Percentiles rank a stretch among this genome's conserved stretches.
Conservation (phyloP, 2,888 invertebrate genomes). For the Stratiomys singularior region DNA sequence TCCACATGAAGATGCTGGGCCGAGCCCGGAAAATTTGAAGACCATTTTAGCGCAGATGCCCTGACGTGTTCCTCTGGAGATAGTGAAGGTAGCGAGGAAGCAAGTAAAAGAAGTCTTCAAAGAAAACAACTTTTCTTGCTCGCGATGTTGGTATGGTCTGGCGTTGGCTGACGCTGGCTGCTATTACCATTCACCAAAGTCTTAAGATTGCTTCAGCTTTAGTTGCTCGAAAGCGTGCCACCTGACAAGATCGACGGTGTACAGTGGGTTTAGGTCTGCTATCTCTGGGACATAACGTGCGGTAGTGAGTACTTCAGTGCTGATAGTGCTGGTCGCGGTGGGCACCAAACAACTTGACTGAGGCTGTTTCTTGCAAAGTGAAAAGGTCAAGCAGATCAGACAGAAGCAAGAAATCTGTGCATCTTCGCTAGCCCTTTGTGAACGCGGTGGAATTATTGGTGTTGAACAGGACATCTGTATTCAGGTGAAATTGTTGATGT, state of each 20-base stretch:
- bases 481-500: too few relatives aligned
- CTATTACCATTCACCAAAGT: not conserved
- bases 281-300: not conserved
- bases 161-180: not conserved
- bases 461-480: too few relatives aligned
- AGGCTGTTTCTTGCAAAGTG: not conserved
- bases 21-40: not conserved
- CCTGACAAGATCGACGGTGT: conserved; percentile 48
- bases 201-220: conserved; percentile 46
- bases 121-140: conserved; percentile 34
- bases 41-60: not conserved
- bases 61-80: not conserved
- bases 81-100: not conserved
- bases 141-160: conserved; percentile 22
- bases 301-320: conserved; percentile 5
- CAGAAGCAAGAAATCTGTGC: not conserved
- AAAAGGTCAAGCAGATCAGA: conserved; percentile 1
- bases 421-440: too few relatives aligned
- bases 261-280: not conserved
- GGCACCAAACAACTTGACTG: not conserved
- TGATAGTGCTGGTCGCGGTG: conserved; percentile 1
- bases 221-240: conserved; percentile 52
- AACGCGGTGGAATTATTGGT: too few relatives aligned
- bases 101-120: conserved; percentile 38
- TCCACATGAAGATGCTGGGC: not conserved